Conservation (phyloP, 2,888 invertebrate genomes). For the Melanostoma scalare region DNA sequence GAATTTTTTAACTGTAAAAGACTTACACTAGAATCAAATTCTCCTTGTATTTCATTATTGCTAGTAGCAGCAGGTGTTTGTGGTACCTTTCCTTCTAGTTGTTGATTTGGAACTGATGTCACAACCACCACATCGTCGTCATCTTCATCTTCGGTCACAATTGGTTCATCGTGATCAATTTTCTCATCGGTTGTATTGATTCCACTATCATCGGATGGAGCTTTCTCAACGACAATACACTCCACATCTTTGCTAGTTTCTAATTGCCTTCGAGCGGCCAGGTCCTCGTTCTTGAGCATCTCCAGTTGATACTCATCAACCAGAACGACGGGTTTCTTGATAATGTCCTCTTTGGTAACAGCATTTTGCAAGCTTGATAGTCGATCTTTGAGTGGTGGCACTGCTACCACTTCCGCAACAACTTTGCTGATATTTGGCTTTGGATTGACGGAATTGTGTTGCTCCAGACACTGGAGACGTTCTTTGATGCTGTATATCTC, state of each 20-base stretch:
- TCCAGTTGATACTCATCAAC: slow-evolving; percentile 83
- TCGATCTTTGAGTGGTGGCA: slow-evolving; percentile 81
- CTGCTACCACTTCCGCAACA: slow-evolving; percentile 79
- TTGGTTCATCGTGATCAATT: slow-evolving; percentile 72
- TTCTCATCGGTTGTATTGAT: slow-evolving; percentile 88
- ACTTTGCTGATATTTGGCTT: slow-evolving; percentile 75
- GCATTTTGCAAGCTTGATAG: slow-evolving; percentile 81
- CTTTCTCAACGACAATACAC: slow-evolving; percentile 56
- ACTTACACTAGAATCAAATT: slow-evolving; percentile 73
- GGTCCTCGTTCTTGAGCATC: slow-evolving; percentile 82
- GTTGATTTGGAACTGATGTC: slow-evolving; percentile 28
- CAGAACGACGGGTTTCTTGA: slow-evolving; percentile 79
- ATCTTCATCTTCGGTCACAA: slow-evolving; percentile 64
- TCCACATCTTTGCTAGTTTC: slow-evolving; percentile 53
- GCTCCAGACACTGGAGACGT: slow-evolving; percentile 84
- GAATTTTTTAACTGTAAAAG: slow-evolving; percentile 69
- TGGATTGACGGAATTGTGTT: slow-evolving; percentile 80
- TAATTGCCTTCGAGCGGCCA: slow-evolving; percentile 74
- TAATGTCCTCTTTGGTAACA: slow-evolving; percentile 80
- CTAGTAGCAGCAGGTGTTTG: slow-evolving; percentile 37
- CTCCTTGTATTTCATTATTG: slow-evolving; percentile 69
- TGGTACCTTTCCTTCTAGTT: slow-evolving; percentile 60
- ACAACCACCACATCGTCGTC: slow-evolving; percentile 69
- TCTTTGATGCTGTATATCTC: slow-evolving; percentile 87
- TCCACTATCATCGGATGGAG: slow-evolving; percentile 84